Percentiles rank a stretch among this genome's conserved stretches.
These are phyloP conservation scores for Miltochrista miniata DNA, from an alignment of 2,888 invertebrate genomes.

Conservation along the genomic window DNA sequence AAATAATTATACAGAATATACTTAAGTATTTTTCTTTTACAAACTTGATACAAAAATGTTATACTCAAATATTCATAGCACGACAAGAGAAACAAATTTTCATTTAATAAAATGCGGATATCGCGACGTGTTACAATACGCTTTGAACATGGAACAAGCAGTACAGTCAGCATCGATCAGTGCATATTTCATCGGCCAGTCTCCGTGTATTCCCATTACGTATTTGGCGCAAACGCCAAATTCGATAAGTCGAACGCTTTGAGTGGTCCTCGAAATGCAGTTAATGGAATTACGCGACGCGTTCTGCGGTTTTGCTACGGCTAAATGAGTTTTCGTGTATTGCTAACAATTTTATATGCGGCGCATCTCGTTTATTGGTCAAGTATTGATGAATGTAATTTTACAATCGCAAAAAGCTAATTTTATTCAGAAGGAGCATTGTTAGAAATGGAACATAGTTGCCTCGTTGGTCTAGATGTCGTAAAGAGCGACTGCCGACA, in stretches of 20 bases:
- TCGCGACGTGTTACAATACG: background rate
- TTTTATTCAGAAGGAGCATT: no score
- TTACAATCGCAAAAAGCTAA: no score
- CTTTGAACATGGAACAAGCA: background rate
- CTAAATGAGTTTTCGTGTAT: slow-evolving; percentile 42
- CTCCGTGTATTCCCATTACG: slow-evolving; percentile 38
- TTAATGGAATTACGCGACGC: slow-evolving; percentile 55
- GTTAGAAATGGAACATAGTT: no score
- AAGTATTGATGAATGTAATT: background rate
- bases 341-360: slow-evolving; percentile 11
- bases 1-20: no score
- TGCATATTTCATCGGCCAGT: slow-evolving; percentile 34
- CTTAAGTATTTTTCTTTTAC: no score
- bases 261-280: slow-evolving; percentile 52
- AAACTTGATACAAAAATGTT: no score
- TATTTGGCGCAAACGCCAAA: slow-evolving; percentile 58
- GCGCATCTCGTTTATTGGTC: slow-evolving; percentile 2
- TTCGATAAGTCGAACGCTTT: slow-evolving; percentile 56
- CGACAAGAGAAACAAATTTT: background rate
- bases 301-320: slow-evolving; percentile 40
- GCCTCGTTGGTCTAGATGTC: no score
- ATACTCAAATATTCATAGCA: no score
- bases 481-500: no score
- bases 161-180: slow-evolving; percentile 9
- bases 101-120: background rate